Evolutionary conservation across 2,797 vertebrate genomes (phyloP), one percentile per base, ranked within the genome.

Genomic region (Myotis vivesi): DNA sequence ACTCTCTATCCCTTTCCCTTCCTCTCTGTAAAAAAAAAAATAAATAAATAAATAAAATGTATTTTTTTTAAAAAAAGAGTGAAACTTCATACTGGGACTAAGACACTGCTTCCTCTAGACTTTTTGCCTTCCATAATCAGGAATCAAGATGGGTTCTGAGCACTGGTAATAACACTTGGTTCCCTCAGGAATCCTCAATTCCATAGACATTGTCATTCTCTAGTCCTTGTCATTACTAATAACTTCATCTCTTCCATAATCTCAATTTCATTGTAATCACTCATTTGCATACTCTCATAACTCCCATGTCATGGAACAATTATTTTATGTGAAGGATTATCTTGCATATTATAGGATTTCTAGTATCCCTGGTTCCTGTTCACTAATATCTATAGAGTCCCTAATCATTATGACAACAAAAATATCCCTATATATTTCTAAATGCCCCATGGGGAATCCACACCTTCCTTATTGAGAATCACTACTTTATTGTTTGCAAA

Each of bases 401-500:
- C 7, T 8, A 68, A 36, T 64, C 20, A 82, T 82, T 93, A 49
- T 69, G 46, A 38, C 25, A 85, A 41, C 11, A 76, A 94, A 87
- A 90, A 36, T 88, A 11, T 20, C 30, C 62, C 25, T 80, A 38
- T 71, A 44, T 51, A 82, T 94, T 93, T 94, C n/a, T 92, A 76
- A 94, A 72, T 82, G 46, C 33, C 20, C 20, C 8, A n/a, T 44
- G 20, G 10, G 13, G 64, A 94, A 68, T 8, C 20, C 11, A 44
- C 6, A 33, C 9, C 11, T 57, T 89, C n/a, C 64, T 92, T 93
- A 11, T 71, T 71, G 71, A 83, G 36, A 86, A 62, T 77, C 49
- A 6, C 25, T 66, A 22, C 28, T 66, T 19, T 90, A 7, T 73
- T 85, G 87, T 49, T 91, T 6, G 59, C 30, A 73, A 94, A 92